phyloP scores from a whole-genome alignment of 2,888 invertebrate species.

The Phortica okadai region DNA sequence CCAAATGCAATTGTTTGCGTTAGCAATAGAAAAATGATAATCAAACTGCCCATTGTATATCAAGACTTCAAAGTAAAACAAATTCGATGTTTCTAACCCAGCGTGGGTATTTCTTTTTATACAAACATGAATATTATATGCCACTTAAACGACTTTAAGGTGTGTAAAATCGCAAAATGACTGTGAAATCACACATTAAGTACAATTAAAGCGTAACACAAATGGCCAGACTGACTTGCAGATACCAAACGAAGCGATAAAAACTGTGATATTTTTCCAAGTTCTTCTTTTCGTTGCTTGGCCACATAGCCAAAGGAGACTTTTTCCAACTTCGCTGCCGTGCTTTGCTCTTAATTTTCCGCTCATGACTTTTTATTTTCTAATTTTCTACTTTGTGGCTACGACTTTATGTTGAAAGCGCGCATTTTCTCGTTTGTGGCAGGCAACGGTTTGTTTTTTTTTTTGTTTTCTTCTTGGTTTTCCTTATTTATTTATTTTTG shows the following conservation, averaged over 20 bases:
- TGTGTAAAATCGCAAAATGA: background rate
- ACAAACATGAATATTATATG: background rate
- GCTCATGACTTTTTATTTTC: conserved; percentile 75
- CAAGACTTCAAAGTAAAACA: too few species aligned
- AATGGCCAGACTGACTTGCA: background rate
- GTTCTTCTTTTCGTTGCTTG: conserved; percentile 12
- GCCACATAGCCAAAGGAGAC: background rate
- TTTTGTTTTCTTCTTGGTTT: conserved; percentile 18
- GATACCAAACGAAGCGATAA: background rate
- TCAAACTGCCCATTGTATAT: too few species aligned
- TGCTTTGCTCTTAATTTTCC: conserved; percentile 73
- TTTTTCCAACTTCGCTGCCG: conserved; percentile 39
- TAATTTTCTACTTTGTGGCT: conserved; percentile 71
- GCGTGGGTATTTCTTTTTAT: background rate
- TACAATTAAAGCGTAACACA: background rate
- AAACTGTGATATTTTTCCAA: background rate
- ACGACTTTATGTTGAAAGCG: conserved; percentile 27
- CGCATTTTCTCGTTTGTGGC: conserved; percentile 7
- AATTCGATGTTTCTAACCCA: background rate
- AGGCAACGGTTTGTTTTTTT: conserved; percentile 19
- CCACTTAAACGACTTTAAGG: background rate
- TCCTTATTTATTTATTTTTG: background rate
- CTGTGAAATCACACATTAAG: background rate
- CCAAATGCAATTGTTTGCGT: too few species aligned
- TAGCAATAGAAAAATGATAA: too few species aligned